Conservation (phyloP, 2,888 invertebrate species). For the Drosophila maculinotata region DNA sequence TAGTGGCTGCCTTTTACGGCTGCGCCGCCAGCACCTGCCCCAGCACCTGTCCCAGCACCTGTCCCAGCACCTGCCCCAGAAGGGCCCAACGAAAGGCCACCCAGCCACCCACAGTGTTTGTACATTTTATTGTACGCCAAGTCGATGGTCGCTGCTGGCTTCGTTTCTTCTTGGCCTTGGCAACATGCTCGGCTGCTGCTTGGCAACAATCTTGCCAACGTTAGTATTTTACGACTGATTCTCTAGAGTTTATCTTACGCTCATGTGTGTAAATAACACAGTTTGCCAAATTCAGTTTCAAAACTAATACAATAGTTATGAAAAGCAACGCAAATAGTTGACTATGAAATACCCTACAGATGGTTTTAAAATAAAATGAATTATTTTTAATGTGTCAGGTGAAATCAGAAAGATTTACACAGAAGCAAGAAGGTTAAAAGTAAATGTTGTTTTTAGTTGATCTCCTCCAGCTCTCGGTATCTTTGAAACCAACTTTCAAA, state of each 20-base stretch:
- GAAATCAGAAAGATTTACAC: background rate
- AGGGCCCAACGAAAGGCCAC: background rate
- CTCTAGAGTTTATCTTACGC: slow-evolving; percentile 26
- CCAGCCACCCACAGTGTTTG: slow-evolving; percentile 36
- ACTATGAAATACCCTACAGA: slow-evolving; percentile 1
- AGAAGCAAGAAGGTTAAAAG: no score
- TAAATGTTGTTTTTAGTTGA: no score
- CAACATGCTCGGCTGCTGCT: slow-evolving; percentile 35
- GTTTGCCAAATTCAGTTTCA: slow-evolving; percentile 37
- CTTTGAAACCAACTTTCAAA: no score
- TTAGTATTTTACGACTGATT: slow-evolving; percentile 47
- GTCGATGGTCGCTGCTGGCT: slow-evolving; percentile 5
- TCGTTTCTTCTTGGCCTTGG: slow-evolving; percentile 30
- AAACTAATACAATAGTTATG: slow-evolving; percentile 47
- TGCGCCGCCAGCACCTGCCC: slow-evolving; percentile 19
- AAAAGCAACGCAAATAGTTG: background rate
- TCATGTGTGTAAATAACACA: slow-evolving; percentile 32
- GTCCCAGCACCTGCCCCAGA: slow-evolving; percentile 11
- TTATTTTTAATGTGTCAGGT: no score
- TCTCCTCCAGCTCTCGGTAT: no score
- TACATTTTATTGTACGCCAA: slow-evolving; percentile 49
- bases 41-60: no score
- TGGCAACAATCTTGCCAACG: slow-evolving; percentile 57
- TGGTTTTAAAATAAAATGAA: background rate
- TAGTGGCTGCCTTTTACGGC: slow-evolving; percentile 55